Conservation (phyloP, 2,797 vertebrate genomes). For the Acanthurus leucopareius region DNA sequence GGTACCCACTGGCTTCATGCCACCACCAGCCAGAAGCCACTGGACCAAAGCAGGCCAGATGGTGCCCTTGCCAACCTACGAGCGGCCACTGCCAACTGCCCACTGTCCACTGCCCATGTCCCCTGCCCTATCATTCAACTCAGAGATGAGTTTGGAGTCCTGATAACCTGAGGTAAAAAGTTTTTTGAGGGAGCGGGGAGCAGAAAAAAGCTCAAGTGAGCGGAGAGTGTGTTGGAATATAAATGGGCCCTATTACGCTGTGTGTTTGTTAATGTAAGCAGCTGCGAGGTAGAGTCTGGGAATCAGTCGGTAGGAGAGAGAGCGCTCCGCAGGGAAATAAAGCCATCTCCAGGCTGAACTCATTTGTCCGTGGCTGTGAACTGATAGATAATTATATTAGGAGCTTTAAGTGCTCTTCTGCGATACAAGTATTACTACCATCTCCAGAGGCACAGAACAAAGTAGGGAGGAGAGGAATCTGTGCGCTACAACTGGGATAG, state of each 20-base stretch:
- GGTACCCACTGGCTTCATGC: slow-evolving; percentile 76
- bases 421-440: slow-evolving; percentile 65
- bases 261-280: slow-evolving; percentile 72
- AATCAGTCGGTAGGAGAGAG: slow-evolving; percentile 50
- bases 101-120: slow-evolving; percentile 51
- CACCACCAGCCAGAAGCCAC: slow-evolving; percentile 77
- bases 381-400: slow-evolving; percentile 78
- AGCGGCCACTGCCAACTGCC: slow-evolving; percentile 61
- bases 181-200: slow-evolving; percentile 29
- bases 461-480: slow-evolving; percentile 40
- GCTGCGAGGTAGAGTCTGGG: slow-evolving; percentile 61
- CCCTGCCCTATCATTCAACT: slow-evolving; percentile 61
- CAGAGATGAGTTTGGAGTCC: slow-evolving; percentile 58
- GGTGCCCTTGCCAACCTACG: slow-evolving; percentile 76
- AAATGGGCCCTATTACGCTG: slow-evolving; percentile 57
- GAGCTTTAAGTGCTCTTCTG: slow-evolving; percentile 72
- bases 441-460: slow-evolving; percentile 65
- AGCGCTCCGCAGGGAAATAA: slow-evolving; percentile 72
- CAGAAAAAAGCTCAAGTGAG: slow-evolving; percentile 49
- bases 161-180: slow-evolving; percentile 57
- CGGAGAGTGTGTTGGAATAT: slow-evolving; percentile 51
- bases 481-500: slow-evolving; percentile 32
- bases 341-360: slow-evolving; percentile 70
- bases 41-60: slow-evolving; percentile 79
- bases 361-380: slow-evolving; percentile 72